Conservation (phyloP, 2,797 vertebrate species). For the Sarcoramphus papa region DNA sequence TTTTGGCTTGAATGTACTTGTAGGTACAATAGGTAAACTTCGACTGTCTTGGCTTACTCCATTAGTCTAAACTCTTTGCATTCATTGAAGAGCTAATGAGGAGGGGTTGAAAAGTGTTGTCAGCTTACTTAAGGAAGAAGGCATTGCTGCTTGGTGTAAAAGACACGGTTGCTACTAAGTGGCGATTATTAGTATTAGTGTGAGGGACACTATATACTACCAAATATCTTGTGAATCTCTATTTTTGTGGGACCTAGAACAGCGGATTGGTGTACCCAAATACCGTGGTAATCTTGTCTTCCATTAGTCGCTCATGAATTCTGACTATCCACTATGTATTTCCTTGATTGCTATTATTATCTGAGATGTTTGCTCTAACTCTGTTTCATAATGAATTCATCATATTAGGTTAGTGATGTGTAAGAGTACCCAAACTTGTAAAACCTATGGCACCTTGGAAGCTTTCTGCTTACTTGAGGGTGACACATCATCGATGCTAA, state of each 20-base stretch:
- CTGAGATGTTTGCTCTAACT: not conserved
- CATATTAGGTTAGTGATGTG: not conserved
- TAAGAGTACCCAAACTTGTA: not conserved
- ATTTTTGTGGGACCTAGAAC: not conserved
- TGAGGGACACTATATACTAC: not conserved
- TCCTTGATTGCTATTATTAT: not conserved
- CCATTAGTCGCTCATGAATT: not conserved
- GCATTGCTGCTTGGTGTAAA: not conserved
- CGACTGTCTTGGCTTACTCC: not conserved
- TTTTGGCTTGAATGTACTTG: not conserved
- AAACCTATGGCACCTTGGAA: not conserved
- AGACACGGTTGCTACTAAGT: not conserved
- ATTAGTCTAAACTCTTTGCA: not conserved
- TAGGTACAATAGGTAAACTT: not conserved
- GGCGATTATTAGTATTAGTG: not conserved
- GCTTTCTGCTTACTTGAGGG: not conserved
- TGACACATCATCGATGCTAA: not conserved
- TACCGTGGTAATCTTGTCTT: not conserved
- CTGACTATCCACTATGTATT: not conserved
- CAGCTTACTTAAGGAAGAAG: not conserved
- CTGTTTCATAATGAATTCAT: not conserved
- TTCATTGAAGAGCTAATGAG: not conserved
- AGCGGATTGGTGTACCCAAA: not conserved
- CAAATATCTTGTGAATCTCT: not conserved
- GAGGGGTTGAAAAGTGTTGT: not conserved